Conservation (phyloP, 37 sponge, comb jelly and placozoan species). For the Cliona cf. orientalis region DNA sequence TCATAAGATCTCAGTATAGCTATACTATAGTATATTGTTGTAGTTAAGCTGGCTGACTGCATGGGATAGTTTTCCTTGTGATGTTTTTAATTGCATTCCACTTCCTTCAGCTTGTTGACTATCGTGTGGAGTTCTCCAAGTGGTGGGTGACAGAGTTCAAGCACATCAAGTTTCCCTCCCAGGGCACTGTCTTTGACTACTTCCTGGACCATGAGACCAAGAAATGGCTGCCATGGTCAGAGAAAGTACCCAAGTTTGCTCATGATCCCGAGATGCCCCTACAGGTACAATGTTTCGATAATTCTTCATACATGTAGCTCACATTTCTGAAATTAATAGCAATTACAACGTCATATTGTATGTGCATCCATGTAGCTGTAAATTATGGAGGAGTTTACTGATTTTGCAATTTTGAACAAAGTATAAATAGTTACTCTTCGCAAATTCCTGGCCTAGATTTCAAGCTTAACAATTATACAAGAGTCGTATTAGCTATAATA, state of each 20-base stretch:
- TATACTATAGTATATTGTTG: too few species aligned
- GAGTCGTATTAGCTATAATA: too few species aligned
- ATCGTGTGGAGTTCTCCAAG: slow-evolving; percentile 97
- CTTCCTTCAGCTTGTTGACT: slow-evolving; percentile 88
- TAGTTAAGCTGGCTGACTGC: too few species aligned
- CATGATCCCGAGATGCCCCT: slow-evolving; percentile 95
- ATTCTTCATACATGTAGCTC: background rate
- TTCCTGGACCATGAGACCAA: slow-evolving; percentile 85
- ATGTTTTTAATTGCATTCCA: too few species aligned
- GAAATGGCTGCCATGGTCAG: slow-evolving; percentile 93
- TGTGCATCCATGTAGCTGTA: background rate
- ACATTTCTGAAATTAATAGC: background rate
- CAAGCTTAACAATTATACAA: too few species aligned
- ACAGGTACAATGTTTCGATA: too few species aligned
- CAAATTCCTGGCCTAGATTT: too few species aligned
- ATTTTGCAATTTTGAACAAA: too few species aligned
- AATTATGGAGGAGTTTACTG: background rate
- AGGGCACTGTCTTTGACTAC: slow-evolving; percentile 99
- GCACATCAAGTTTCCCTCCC: slow-evolving; percentile 96
- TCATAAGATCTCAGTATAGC: too few species aligned
- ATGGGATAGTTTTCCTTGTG: too few species aligned
- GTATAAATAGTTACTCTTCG: too few species aligned
- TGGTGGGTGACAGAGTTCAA: slow-evolving; percentile 99
- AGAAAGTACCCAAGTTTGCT: slow-evolving; percentile 92
- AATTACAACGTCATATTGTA: background rate